Evolutionary conservation across 2,888 invertebrate species (phyloP).

Genomic region (Perithous albicinctus): DNA sequence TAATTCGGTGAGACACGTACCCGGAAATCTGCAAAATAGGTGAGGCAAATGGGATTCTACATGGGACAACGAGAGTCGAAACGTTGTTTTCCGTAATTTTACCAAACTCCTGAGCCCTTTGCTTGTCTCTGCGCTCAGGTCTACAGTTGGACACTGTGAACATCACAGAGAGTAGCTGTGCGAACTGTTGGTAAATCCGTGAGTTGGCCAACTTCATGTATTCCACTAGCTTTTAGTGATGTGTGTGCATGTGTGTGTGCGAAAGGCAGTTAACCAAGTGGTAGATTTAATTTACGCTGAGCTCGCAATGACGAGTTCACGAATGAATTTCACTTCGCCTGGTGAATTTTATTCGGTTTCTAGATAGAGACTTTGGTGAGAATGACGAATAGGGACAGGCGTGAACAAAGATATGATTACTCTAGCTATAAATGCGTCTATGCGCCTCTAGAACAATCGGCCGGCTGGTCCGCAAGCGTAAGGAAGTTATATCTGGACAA

Average conservation of each 20-base stretch:
- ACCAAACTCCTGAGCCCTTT: slow-evolving; percentile 53
- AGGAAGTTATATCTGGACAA: slow-evolving; percentile 56
- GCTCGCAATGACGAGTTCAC: slow-evolving; percentile 5
- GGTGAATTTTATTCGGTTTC: slow-evolving; percentile 56
- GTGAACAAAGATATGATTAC: slow-evolving; percentile 52
- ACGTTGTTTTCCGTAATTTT: slow-evolving; percentile 66
- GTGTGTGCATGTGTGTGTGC: no score
- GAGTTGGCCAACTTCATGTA: slow-evolving; percentile 19
- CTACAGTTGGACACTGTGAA: not conserved
- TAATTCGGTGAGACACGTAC: slow-evolving; percentile 22
- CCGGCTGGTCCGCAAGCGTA: slow-evolving; percentile 42
- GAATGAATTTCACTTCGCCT: slow-evolving; percentile 24
- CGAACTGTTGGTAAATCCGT: slow-evolving; percentile 17
- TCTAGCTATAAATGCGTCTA: slow-evolving; percentile 49
- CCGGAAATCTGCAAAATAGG: slow-evolving; percentile 53
- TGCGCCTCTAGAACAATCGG: slow-evolving; percentile 50
- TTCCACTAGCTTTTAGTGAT: not conserved
- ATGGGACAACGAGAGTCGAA: slow-evolving; percentile 43
- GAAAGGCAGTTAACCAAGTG: slow-evolving; percentile 9
- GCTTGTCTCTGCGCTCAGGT: slow-evolving; percentile 6
- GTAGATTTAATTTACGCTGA: slow-evolving; percentile 14
- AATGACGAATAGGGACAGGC: slow-evolving; percentile 10
- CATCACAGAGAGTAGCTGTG: not conserved
- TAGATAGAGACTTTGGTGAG: not conserved
- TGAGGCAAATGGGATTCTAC: slow-evolving; percentile 28